phyloP scores from a whole-genome alignment of 2,888 invertebrate genomes.

The Ariolimax columbianus region DNA sequence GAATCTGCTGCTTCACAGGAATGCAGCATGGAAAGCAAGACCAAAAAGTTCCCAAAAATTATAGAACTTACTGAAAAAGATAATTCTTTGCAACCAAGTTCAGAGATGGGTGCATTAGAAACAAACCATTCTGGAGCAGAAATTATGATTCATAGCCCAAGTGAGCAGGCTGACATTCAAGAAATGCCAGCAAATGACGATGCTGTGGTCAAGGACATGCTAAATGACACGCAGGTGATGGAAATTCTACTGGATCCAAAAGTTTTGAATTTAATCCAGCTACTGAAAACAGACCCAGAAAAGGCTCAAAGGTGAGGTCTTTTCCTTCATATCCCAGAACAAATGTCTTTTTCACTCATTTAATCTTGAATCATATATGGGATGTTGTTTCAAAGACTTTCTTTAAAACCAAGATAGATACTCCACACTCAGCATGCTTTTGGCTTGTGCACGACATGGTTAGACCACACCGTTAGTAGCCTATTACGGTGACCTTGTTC shows the following conservation, averaged over 20 bases:
- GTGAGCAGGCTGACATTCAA: conserved; percentile 64
- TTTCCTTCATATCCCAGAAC: too few relatives aligned
- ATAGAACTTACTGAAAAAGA: conserved; percentile 37
- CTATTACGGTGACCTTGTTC: too few relatives aligned
- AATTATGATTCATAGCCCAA: conserved; percentile 60
- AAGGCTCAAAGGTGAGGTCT: conserved; percentile 72
- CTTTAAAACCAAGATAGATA: too few relatives aligned
- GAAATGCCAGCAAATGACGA: conserved; percentile 62
- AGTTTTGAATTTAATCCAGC: conserved; percentile 68
- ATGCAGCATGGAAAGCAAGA: background rate
- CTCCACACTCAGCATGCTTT: too few relatives aligned
- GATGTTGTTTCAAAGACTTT: too few relatives aligned
- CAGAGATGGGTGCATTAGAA: background rate
- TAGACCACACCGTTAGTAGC: too few relatives aligned
- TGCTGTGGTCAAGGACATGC: conserved; percentile 60
- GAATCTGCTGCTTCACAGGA: background rate
- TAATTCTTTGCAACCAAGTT: conserved; percentile 15
- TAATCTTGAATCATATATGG: too few relatives aligned
- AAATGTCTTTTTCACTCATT: too few relatives aligned
- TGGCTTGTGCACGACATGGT: too few relatives aligned
- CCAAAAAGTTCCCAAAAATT: conserved; percentile 35
- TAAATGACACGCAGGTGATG: conserved; percentile 66
- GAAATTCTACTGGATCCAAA: conserved; percentile 69
- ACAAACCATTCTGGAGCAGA: conserved; percentile 25
- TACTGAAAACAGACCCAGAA: conserved; percentile 65